phyloP scores from a whole-genome alignment of 2,797 vertebrate species.

The Podarcis lilfordi region DNA sequence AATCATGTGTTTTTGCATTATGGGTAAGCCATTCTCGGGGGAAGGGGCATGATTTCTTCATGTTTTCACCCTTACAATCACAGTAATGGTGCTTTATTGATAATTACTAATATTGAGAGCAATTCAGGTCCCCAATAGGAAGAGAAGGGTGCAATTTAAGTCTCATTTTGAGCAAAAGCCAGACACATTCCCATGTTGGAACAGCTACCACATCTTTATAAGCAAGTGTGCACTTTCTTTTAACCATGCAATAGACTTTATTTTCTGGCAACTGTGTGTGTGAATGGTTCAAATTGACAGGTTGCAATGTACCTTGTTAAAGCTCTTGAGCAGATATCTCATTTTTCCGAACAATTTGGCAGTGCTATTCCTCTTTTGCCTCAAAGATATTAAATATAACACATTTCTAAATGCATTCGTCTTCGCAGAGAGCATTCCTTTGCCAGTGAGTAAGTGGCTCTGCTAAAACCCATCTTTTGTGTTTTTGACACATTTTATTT shows the following conservation, averaged over 20 bases:
- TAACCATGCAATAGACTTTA: slow-evolving; percentile 4
- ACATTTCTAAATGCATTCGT: slow-evolving; percentile 24
- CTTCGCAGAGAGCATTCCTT: slow-evolving; percentile 36
- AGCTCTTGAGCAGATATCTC: slow-evolving; percentile 31
- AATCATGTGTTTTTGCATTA: neutral
- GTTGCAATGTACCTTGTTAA: slow-evolving; percentile 20
- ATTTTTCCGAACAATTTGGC: slow-evolving; percentile 18
- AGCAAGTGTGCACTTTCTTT: slow-evolving; percentile 12
- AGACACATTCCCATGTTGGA: neutral
- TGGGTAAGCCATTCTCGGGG: neutral
- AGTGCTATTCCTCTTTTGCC: slow-evolving; percentile 12
- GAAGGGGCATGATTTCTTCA: neutral
- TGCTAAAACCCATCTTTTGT: slow-evolving; percentile 45
- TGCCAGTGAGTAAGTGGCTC: slow-evolving; percentile 27
- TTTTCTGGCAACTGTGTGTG: slow-evolving; percentile 38
- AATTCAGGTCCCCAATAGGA: neutral
- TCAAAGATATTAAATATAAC: slow-evolving; percentile 40
- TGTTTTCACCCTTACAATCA: neutral
- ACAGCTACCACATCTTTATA: neutral
- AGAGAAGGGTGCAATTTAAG: slow-evolving; percentile 13
- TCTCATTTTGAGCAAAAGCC: neutral
- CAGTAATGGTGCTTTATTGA: neutral
- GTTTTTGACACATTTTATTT: slow-evolving; percentile 47
- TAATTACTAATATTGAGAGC: neutral
- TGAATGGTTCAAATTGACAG: slow-evolving; percentile 20